phyloP scores from a whole-genome alignment of 2,797 vertebrate genomes.

The Falco concolor region DNA sequence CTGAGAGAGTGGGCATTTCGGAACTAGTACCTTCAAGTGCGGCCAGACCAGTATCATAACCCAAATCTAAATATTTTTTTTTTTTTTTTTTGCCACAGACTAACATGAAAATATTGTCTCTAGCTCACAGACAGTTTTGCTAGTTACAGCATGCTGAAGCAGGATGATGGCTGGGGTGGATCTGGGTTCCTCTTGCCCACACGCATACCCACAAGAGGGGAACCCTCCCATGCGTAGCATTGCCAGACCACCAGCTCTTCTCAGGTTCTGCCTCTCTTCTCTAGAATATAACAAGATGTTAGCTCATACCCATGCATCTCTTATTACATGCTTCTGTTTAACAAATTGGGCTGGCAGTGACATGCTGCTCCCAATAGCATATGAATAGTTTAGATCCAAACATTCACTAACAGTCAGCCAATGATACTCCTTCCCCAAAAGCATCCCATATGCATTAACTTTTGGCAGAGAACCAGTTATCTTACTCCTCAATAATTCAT shows the following conservation, averaged over 20 bases:
- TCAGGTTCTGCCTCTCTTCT: neutral
- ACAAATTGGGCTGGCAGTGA: neutral
- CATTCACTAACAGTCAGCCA: neutral
- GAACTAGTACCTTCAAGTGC: neutral
- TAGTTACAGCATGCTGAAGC: neutral
- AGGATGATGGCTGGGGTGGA: neutral
- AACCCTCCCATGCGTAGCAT: neutral
- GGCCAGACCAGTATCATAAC: neutral
- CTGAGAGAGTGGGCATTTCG: neutral
- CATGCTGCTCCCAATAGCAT: neutral
- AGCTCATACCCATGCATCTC: neutral
- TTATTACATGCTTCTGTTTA: neutral
- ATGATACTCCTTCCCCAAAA: neutral
- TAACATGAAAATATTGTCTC: neutral
- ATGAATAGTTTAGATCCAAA: constrained; percentile 43
- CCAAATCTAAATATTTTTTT: neutral
- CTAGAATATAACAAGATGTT: neutral
- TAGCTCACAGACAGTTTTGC: neutral
- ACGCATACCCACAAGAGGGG: neutral
- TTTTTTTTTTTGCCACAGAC: neutral
- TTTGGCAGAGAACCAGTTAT: constrained; percentile 46
- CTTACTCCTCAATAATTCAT: constrained; percentile 50
- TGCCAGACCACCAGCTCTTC: neutral
- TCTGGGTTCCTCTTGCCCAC: neutral
- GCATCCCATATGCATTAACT: constrained; percentile 31